Conservation (phyloP, 1,140 invertebrate species). For the Zaprionus kolodkinae region DNA sequence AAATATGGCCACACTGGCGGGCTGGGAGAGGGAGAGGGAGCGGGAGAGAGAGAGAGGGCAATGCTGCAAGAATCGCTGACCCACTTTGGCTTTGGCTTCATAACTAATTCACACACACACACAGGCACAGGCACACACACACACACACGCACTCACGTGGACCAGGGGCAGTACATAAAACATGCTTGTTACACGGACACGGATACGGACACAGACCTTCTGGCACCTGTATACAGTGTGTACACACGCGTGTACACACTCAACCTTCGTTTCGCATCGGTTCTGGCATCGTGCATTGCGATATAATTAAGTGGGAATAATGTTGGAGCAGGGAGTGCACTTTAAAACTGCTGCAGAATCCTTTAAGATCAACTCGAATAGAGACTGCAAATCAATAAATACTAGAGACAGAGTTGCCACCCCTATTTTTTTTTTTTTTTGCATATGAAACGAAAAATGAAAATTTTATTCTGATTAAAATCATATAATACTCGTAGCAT, state of each 20-base stretch:
- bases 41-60: background rate
- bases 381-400: conserved; percentile 18
- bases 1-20: conserved; percentile 67
- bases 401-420: background rate
- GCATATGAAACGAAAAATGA: conserved; percentile 42
- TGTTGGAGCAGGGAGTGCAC: conserved; percentile 56
- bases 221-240: conserved; percentile 63
- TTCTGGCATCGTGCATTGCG: too few relatives aligned
- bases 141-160: conserved; percentile 14
- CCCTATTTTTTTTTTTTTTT: too few relatives aligned
- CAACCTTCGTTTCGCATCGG: too few relatives aligned
- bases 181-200: conserved; percentile 77
- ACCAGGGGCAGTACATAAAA: conserved; percentile 72
- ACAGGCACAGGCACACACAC: conserved; percentile 9
- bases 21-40: too few relatives aligned
- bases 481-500: conserved; percentile 36
- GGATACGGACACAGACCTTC: conserved; percentile 75
- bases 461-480: conserved; percentile 81
- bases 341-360: conserved; percentile 25
- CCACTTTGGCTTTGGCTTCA: conserved; percentile 82
- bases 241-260: conserved; percentile 19
- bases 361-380: conserved; percentile 40
- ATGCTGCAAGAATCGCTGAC: conserved; percentile 68
- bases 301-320: conserved; percentile 82
- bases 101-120: conserved; percentile 79